Percentiles rank a stretch among this genome's conserved stretches.
Conservation (phyloP, 2,797 vertebrate species). For the Phaenicophaeus curvirostris region DNA sequence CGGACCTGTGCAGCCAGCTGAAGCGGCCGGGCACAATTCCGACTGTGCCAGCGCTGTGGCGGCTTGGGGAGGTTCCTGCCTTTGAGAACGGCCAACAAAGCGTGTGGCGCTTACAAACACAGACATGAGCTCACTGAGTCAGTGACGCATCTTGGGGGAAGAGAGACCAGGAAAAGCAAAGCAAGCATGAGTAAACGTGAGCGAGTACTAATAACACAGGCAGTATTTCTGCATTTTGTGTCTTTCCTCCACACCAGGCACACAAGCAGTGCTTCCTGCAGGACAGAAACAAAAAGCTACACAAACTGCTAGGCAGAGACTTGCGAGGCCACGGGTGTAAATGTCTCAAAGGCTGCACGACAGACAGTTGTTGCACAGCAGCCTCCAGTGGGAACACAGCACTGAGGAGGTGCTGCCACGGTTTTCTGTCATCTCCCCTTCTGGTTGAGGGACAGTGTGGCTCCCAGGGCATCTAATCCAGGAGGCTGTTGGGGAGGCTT, state of each 20-base stretch:
- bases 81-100: rapidly evolving
- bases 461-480: background rate
- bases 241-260: background rate
- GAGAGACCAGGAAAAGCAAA: background rate
- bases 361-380: background rate
- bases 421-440: too few relatives aligned
- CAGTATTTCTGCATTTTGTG: background rate
- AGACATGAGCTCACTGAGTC: rapidly evolving
- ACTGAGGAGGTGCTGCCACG: background rate
- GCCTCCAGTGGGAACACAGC: rapidly evolving
- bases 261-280: rapidly evolving
- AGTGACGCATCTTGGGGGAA: background rate
- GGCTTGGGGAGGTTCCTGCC: rapidly evolving
- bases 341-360: background rate
- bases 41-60: rapidly evolving
- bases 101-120: background rate
- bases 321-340: background rate
- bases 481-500: background rate
- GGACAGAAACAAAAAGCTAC: background rate
- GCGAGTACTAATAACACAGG: background rate
- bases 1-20: rapidly evolving
- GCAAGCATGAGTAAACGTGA: background rate
- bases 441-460: background rate
- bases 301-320: background rate
- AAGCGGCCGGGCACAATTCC: rapidly evolving